Conservation (phyloP, 1,140 invertebrate genomes). For the Brachystomella parvula region DNA sequence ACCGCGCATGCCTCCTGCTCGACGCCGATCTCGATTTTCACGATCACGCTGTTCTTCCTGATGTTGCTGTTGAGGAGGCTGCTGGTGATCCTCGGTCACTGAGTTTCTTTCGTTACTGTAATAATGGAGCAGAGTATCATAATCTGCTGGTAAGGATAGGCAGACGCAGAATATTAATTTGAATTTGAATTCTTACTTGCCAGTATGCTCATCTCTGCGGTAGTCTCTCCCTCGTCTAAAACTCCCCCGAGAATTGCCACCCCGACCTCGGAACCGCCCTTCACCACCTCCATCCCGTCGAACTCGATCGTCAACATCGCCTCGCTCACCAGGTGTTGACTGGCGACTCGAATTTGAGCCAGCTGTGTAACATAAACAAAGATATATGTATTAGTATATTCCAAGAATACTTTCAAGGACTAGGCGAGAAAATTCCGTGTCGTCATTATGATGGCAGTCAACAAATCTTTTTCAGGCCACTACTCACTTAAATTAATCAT, state of each 20-base stretch:
- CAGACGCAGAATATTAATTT: not conserved
- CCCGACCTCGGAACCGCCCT: not conserved
- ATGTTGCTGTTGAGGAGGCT: too few species aligned
- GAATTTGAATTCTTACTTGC: not conserved
- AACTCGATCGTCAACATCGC: slow-evolving; percentile 1
- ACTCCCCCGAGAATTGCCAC: not conserved
- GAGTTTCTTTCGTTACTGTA: not conserved
- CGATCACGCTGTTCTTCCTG: too few species aligned
- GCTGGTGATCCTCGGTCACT: not conserved
- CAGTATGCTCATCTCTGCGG: slow-evolving; percentile 5
- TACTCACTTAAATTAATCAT: not conserved
- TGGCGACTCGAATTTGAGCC: slow-evolving; percentile 6
- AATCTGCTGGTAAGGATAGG: not conserved
- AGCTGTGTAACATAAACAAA: not conserved
- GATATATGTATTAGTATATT: not conserved
- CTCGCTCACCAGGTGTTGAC: slow-evolving; percentile 14
- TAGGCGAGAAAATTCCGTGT: not conserved
- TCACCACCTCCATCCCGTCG: not conserved
- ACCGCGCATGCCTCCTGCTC: slow-evolving; percentile 12
- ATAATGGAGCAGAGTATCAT: not conserved
- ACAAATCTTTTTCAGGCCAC: not conserved
- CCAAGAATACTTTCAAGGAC: not conserved
- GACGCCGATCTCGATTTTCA: slow-evolving; percentile 22
- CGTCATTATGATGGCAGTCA: not conserved
- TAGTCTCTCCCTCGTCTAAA: not conserved